These are phyloP conservation scores for Fistularia tabacaria DNA, from an alignment of 2,797 vertebrate genomes.

Conservation along the genomic window DNA sequence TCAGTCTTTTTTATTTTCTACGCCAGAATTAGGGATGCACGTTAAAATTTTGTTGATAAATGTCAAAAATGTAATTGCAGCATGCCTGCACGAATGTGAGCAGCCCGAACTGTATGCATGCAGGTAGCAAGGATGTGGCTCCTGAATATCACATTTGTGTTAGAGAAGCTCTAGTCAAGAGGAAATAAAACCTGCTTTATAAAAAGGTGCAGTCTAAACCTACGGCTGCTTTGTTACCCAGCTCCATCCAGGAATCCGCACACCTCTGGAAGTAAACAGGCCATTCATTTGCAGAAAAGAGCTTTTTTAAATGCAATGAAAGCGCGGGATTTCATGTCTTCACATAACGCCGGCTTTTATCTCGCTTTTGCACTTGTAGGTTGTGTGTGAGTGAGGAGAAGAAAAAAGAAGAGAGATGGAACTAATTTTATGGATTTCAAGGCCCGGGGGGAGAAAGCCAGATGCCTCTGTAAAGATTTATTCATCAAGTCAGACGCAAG, in stretches of 20 bases:
- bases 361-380: constrained; percentile 37
- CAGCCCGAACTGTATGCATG: neutral
- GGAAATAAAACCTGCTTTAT: constrained; percentile 13
- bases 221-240: constrained; percentile 1
- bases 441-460: constrained; percentile 33
- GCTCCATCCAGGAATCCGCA: constrained; percentile 20
- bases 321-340: constrained; percentile 36
- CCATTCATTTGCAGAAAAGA: constrained; percentile 25
- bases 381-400: constrained; percentile 33
- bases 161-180: constrained; percentile 22
- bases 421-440: constrained; percentile 57
- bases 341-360: constrained; percentile 45
- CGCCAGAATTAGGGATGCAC: neutral
- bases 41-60: neutral
- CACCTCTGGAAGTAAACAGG: constrained; percentile 16
- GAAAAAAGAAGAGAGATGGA: constrained; percentile 25
- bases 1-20: constrained; percentile 13
- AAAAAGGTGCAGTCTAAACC: constrained; percentile 6
- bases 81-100: neutral
- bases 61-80: neutral
- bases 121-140: constrained; percentile 7
- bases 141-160: constrained; percentile 29
- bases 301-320: constrained; percentile 37
- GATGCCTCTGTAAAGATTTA: constrained; percentile 57
- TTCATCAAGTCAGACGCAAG: constrained; percentile 51